These are phyloP conservation scores for Metopia argyrocephala DNA, from an alignment of 2,888 invertebrate species.

Conservation along the genomic window DNA sequence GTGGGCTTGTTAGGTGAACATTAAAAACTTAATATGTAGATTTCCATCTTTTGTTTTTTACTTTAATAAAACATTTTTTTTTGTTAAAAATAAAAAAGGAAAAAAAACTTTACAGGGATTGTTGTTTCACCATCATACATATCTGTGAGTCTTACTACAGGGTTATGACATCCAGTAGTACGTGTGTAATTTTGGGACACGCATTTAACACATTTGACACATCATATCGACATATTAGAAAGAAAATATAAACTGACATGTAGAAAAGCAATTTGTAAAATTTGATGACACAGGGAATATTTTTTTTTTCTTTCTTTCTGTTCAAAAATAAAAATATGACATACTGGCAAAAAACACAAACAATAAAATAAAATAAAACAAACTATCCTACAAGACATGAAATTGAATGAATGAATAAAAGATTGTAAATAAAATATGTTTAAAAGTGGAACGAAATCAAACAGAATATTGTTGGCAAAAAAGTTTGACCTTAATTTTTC, in stretches of 20 bases:
- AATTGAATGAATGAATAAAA: constrained; percentile 4
- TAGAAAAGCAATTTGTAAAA: constrained; percentile 50
- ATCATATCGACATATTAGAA: background rate
- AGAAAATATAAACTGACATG: constrained; percentile 28
- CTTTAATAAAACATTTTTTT: too few species aligned
- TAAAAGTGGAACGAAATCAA: constrained; percentile 30
- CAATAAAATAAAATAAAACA: constrained; percentile 9
- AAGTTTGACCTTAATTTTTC: constrained; percentile 63
- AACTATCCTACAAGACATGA: constrained; percentile 2
- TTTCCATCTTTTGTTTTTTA: too few species aligned
- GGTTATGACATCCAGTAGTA: background rate
- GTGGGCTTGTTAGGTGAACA: too few species aligned
- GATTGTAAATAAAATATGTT: constrained; percentile 18
- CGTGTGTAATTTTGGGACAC: background rate
- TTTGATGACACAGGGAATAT: constrained; percentile 46
- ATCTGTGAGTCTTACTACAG: background rate
- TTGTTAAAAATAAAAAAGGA: too few species aligned
- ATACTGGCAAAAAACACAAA: background rate
- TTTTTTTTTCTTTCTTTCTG: background rate
- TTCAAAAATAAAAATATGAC: background rate
- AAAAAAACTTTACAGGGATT: too few species aligned
- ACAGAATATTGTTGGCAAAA: constrained; percentile 41
- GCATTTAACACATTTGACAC: background rate
- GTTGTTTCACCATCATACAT: too few species aligned
- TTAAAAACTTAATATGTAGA: too few species aligned